phyloP scores from a whole-genome alignment of 2,888 invertebrate species.

The Ophion slaviceki region DNA sequence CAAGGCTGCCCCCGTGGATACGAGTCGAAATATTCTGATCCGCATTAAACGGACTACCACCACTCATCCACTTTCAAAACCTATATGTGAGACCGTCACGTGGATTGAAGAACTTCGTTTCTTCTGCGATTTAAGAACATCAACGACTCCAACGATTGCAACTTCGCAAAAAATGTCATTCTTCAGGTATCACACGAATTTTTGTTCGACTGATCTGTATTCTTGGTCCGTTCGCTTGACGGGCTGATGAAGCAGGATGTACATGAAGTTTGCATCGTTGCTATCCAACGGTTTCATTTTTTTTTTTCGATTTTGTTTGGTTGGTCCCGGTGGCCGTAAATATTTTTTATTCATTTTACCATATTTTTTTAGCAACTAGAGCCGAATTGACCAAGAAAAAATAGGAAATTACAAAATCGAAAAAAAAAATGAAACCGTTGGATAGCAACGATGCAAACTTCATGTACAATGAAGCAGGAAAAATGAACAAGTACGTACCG shows the following conservation, averaged over 20 bases:
- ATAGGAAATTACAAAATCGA: too few species aligned
- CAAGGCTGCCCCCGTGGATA: background rate
- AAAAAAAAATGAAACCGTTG: too few species aligned
- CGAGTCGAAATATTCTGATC: background rate
- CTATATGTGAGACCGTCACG: background rate
- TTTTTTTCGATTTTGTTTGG: too few species aligned
- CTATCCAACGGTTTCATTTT: too few species aligned
- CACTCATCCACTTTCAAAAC: background rate
- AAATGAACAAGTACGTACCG: conserved; percentile 10
- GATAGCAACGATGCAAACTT: too few species aligned
- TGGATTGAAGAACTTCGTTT: background rate
- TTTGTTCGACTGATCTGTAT: background rate
- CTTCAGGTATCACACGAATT: background rate
- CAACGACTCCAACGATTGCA: background rate
- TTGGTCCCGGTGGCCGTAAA: too few species aligned
- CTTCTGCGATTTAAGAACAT: background rate
- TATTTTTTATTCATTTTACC: too few species aligned
- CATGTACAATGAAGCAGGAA: too few species aligned
- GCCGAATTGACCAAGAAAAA: too few species aligned
- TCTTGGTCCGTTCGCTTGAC: background rate
- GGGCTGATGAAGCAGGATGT: too few species aligned
- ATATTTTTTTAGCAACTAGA: too few species aligned
- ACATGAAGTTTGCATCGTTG: too few species aligned
- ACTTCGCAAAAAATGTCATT: background rate
- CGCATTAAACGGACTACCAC: background rate